A percentile compares a stretch with the other conserved stretches of the same genome.
These are phyloP conservation scores for Archaeoteleia sp. DNA, from an alignment of 2,888 invertebrate species.

Conservation along the genomic window DNA sequence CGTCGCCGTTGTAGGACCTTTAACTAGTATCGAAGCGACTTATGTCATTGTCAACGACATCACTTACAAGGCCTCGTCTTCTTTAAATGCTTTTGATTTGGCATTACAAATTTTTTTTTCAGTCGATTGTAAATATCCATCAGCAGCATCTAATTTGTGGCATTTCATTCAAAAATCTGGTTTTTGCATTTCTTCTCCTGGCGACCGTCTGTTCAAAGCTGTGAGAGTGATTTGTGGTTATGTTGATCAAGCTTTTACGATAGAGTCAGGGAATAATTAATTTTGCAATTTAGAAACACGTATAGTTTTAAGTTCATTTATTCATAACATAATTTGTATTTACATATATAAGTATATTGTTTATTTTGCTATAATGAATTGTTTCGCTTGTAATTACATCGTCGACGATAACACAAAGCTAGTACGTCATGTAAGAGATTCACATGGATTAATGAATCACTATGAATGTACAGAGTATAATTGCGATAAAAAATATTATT, in stretches of 20 bases:
- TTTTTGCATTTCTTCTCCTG: slow-evolving; percentile 11
- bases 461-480: slow-evolving; percentile 14
- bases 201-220: background rate
- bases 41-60: slow-evolving; percentile 21
- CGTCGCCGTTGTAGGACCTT: slow-evolving; percentile 20
- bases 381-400: background rate
- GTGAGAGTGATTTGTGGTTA: slow-evolving; percentile 5
- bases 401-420: slow-evolving; percentile 8
- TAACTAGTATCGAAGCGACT: background rate
- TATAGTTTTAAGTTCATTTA: background rate
- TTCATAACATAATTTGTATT: background rate
- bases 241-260: slow-evolving; percentile 4
- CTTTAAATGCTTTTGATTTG: slow-evolving; percentile 12
- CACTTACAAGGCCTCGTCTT: background rate
- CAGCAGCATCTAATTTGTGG: slow-evolving; percentile 15
- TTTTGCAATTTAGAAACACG: too few relatives aligned
- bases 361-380: background rate
- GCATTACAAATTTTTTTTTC: slow-evolving; percentile 16
- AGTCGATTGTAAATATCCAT: slow-evolving; percentile 15
- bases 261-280: too few relatives aligned
- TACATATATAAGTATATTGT: background rate
- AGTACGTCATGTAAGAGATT: slow-evolving; percentile 14
- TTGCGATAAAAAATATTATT: slow-evolving; percentile 14
- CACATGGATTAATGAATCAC: background rate
- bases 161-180: slow-evolving; percentile 33